These are phyloP conservation scores for Syngnathus rostellatus DNA, from an alignment of 2,797 vertebrate genomes.

Conservation along the genomic window DNA sequence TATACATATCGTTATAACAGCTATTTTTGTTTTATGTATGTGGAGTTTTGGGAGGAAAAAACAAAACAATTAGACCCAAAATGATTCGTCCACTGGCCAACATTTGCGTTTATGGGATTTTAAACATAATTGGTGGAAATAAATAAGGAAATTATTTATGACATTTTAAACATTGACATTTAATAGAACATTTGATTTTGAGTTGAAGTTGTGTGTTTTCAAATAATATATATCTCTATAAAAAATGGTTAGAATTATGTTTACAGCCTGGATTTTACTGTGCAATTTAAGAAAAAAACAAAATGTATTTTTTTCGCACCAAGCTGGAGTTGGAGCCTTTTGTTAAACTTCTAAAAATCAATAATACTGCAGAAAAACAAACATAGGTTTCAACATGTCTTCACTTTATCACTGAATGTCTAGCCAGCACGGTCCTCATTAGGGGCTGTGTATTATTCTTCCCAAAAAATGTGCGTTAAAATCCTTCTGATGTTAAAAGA, in stretches of 20 bases:
- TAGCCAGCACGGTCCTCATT: neutral
- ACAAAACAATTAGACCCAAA: neutral
- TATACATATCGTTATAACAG: slow-evolving; percentile 48
- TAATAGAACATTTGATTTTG: neutral
- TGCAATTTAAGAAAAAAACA: neutral
- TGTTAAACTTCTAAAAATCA: neutral
- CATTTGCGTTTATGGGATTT: neutral
- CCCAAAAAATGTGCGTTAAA: slow-evolving; percentile 32
- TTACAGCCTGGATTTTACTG: neutral
- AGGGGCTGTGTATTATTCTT: slow-evolving; percentile 35
- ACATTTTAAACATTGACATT: neutral
- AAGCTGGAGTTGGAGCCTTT: neutral
- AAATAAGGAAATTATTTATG: neutral
- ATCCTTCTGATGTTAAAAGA: slow-evolving; percentile 24
- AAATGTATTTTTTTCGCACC: neutral
- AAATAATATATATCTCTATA: neutral
- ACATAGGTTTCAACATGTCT: neutral
- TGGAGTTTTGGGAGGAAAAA: neutral
- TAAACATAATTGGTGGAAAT: neutral
- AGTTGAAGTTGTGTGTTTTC: neutral
- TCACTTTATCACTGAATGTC: neutral
- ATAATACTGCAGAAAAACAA: neutral
- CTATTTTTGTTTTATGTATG: slow-evolving; percentile 25
- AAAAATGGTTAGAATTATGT: neutral
- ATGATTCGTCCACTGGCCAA: neutral